These are phyloP conservation scores for Philypnodon macrostomus DNA, from an alignment of 2,797 vertebrate genomes.

Conservation along the genomic window DNA sequence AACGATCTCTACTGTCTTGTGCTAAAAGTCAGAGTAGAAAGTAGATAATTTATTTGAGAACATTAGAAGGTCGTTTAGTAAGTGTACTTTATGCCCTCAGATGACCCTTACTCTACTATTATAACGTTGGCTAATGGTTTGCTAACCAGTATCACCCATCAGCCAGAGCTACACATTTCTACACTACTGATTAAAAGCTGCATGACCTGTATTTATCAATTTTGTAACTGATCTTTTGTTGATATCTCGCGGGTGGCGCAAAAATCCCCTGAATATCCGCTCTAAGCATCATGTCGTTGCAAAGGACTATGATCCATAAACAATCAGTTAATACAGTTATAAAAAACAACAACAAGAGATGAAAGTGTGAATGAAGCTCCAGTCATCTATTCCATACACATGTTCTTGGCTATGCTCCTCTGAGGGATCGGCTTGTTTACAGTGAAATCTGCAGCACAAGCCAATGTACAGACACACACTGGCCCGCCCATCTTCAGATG, in stretches of 20 bases:
- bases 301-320: too few species aligned
- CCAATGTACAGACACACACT: constrained; percentile 44
- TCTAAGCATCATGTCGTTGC: too few species aligned
- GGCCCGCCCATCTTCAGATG: constrained; percentile 31
- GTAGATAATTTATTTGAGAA: not conserved
- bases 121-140: constrained; percentile 11
- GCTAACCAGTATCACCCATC: constrained; percentile 1
- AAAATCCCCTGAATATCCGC: too few species aligned
- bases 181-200: too few species aligned
- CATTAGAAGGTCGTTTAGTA: not conserved
- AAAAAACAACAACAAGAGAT: too few species aligned
- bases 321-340: too few species aligned
- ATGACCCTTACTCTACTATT: not conserved
- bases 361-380: too few species aligned
- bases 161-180: too few species aligned
- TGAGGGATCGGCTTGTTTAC: not conserved
- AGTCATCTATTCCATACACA: not conserved
- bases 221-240: too few species aligned
- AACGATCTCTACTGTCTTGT: not conserved
- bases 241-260: too few species aligned
- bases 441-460: constrained; percentile 7
- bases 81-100: not conserved
- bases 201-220: too few species aligned
- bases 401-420: not conserved
- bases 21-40: not conserved